phyloP scores from a whole-genome alignment of 2,113 vertebrate genomes.

The Aegotheles bennettii region DNA sequence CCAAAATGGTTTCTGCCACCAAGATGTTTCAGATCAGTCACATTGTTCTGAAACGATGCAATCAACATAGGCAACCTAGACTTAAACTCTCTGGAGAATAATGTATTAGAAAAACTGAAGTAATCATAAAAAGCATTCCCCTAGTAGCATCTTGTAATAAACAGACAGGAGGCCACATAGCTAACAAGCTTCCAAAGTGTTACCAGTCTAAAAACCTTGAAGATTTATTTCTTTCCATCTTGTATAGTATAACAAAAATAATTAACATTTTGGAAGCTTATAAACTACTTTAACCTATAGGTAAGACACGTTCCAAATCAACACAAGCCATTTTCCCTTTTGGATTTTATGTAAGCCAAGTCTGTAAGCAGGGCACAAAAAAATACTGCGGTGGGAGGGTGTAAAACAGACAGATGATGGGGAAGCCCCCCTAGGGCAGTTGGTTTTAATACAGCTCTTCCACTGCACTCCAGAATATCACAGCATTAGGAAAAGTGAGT shows the following conservation, averaged over 20 bases:
- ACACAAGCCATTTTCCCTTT: not conserved
- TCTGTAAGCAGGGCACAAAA: not conserved
- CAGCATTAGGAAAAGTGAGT: not conserved
- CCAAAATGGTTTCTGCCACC: not conserved
- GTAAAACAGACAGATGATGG: not conserved
- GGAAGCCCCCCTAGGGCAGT: not conserved
- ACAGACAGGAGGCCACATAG: not conserved
- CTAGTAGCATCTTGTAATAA: not conserved
- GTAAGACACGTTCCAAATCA: not conserved
- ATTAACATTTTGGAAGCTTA: not conserved
- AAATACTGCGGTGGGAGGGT: not conserved
- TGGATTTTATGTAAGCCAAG: not conserved
- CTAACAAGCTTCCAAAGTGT: not conserved
- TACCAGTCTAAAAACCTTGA: not conserved
- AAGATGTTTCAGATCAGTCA: not conserved
- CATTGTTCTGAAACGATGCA: not conserved
- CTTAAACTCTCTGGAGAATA: not conserved
- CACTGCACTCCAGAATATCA: not conserved
- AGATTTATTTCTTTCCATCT: not conserved
- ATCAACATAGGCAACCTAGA: not conserved
- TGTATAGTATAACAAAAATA: not conserved
- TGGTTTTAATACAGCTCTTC: slow-evolving; percentile 4
- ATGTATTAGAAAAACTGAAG: not conserved
- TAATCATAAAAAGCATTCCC: not conserved
- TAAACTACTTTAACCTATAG: not conserved